Evolutionary conservation across 2,797 vertebrate genomes (phyloP).

Genomic region (Gymnothorax reevesii): DNA sequence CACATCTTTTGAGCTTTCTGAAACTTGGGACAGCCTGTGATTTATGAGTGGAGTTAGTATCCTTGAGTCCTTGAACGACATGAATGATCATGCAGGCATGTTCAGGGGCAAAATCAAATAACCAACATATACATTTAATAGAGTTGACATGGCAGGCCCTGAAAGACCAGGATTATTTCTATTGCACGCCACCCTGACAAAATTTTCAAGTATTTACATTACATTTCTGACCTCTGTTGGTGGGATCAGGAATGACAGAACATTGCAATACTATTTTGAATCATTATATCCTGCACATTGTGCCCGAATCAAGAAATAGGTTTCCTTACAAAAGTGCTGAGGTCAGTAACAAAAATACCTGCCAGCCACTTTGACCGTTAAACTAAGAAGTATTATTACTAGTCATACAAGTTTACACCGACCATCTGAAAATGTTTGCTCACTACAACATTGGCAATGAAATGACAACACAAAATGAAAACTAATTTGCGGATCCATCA

Average conservation of each 20-base stretch:
- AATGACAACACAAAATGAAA: neutral
- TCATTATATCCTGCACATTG: too few relatives aligned
- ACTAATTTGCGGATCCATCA: neutral
- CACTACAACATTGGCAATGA: neutral
- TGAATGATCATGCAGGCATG: neutral
- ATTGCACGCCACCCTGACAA: neutral
- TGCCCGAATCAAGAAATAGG: neutral
- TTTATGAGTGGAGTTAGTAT: neutral
- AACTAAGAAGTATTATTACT: neutral
- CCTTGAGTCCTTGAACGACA: neutral
- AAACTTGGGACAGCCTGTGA: conserved; percentile 41
- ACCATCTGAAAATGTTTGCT: neutral
- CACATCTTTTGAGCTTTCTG: conserved; percentile 67
- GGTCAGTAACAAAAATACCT: neutral
- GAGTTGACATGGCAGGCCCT: neutral
- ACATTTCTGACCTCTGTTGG: conserved; percentile 20
- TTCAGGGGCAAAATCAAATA: neutral
- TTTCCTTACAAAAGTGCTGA: neutral
- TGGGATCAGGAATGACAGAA: neutral
- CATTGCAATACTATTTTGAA: too few relatives aligned
- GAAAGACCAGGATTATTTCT: neutral
- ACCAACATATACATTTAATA: neutral
- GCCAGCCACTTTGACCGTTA: neutral
- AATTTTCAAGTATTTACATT: neutral
- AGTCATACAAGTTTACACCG: neutral